A percentile compares a stretch with the other conserved stretches of the same genome.
Conservation (phyloP, 2,113 vertebrate species). For the Sprattus sprattus region DNA sequence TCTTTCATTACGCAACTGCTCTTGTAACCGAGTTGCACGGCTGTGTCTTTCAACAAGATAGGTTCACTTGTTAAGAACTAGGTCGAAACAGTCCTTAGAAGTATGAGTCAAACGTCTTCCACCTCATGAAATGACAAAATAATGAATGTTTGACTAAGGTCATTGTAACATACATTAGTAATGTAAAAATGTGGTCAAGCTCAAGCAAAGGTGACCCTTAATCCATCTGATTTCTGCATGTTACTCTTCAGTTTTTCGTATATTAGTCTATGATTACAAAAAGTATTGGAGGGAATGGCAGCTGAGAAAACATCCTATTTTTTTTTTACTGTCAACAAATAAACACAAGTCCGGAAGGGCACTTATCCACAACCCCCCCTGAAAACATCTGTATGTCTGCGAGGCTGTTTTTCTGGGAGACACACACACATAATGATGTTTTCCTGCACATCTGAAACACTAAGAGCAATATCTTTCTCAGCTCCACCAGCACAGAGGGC, state of each 20-base stretch:
- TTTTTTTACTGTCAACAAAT: background rate
- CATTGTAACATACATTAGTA: background rate
- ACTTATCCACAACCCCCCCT: background rate
- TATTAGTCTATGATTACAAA: background rate
- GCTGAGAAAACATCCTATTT: conserved; percentile 5
- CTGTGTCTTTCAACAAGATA: background rate
- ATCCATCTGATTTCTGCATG: background rate
- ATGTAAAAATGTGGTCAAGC: background rate
- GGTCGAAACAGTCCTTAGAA: background rate
- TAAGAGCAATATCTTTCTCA: background rate
- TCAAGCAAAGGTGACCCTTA: background rate
- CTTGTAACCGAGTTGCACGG: background rate
- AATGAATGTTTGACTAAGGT: no score
- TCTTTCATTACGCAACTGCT: background rate
- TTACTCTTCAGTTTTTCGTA: background rate
- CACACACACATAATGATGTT: background rate
- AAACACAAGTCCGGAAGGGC: background rate
- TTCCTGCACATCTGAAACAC: conserved; percentile 9
- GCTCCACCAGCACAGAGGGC: background rate
- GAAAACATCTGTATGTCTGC: conserved; percentile 10
- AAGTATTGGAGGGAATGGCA: background rate
- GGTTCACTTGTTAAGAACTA: background rate
- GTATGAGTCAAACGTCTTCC: no score
- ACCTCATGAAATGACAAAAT: no score
- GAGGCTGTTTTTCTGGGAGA: background rate